Percentiles rank a stretch among this genome's conserved stretches.
Evolutionary conservation across 2,113 vertebrate genomes (phyloP).

Genomic region (Camelus bactrianus): DNA sequence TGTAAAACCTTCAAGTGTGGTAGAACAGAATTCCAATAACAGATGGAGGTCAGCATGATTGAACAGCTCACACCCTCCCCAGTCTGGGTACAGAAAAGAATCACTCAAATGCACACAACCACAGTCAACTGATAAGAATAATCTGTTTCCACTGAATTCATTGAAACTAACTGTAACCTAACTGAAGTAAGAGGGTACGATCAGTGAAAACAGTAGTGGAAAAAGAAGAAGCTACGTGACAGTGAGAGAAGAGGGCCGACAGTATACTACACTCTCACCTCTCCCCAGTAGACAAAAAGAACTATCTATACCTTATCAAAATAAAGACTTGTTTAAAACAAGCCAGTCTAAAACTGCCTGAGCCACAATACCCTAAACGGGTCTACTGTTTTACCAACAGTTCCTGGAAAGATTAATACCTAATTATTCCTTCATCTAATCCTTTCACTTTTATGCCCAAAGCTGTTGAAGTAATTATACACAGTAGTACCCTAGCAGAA

Average conservation of each 20-base stretch:
- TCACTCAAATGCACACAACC: neutral
- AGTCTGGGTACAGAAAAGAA: neutral
- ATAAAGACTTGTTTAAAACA: constrained; percentile 1
- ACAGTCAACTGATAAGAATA: neutral
- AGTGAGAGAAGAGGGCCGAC: neutral
- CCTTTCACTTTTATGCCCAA: neutral
- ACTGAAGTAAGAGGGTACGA: neutral
- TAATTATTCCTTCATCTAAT: constrained; percentile 14
- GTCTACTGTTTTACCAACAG: neutral
- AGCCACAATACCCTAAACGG: neutral
- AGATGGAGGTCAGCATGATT: neutral
- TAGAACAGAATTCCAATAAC: neutral
- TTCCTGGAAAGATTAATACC: neutral
- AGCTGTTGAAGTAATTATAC: neutral
- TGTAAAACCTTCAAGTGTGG: neutral
- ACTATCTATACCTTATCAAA: neutral
- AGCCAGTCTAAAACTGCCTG: neutral
- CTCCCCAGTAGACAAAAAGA: neutral
- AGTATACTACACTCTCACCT: neutral
- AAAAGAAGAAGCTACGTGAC: neutral
- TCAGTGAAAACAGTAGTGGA: neutral
- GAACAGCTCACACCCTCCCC: neutral
- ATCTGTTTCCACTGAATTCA: neutral
- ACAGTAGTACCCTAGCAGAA: neutral
- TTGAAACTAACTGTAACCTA: neutral